Conservation (phyloP, 2,888 invertebrate species). For the Cheilosia pagana region DNA sequence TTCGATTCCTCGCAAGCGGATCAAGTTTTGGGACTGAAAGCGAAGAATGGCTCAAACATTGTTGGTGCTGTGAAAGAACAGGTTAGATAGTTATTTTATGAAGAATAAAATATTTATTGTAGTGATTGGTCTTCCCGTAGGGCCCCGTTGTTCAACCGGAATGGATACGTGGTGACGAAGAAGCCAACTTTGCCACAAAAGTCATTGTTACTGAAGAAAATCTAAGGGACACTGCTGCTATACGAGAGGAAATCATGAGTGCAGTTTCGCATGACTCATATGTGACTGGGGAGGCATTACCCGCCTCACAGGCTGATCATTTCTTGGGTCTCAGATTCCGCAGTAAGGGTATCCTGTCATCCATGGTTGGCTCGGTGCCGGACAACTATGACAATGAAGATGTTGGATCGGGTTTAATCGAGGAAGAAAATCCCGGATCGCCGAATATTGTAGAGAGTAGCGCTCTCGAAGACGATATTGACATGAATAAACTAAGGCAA, state of each 20-base stretch:
- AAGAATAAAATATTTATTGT: background rate
- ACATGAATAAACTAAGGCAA: slow-evolving; percentile 78
- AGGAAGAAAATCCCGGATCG: slow-evolving; percentile 4
- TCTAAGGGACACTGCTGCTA: slow-evolving; percentile 74
- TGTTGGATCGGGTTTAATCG: slow-evolving; percentile 16
- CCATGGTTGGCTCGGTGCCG: slow-evolving; percentile 40
- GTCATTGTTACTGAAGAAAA: slow-evolving; percentile 77
- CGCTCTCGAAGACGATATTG: slow-evolving; percentile 74
- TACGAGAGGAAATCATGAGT: slow-evolving; percentile 77
- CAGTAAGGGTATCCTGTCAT: slow-evolving; percentile 54
- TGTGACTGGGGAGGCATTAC: slow-evolving; percentile 28
- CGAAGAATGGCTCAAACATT: background rate
- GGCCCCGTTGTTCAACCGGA: slow-evolving; percentile 1
- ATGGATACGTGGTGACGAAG: background rate
- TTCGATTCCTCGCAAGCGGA: slow-evolving; percentile 47
- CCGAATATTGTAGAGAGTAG: slow-evolving; percentile 79
- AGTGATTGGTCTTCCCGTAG: background rate
- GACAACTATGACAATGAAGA: slow-evolving; percentile 23
- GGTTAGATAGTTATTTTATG: slow-evolving; percentile 34
- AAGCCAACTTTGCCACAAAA: background rate
- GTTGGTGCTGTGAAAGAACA: background rate
- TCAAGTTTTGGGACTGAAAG: slow-evolving; percentile 47
- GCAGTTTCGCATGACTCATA: slow-evolving; percentile 74
- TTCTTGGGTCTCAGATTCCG: slow-evolving; percentile 58
- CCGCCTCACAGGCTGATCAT: slow-evolving; percentile 37